These are phyloP conservation scores for Leptodon cayanensis DNA, from an alignment of 2,797 vertebrate species.

Conservation along the genomic window DNA sequence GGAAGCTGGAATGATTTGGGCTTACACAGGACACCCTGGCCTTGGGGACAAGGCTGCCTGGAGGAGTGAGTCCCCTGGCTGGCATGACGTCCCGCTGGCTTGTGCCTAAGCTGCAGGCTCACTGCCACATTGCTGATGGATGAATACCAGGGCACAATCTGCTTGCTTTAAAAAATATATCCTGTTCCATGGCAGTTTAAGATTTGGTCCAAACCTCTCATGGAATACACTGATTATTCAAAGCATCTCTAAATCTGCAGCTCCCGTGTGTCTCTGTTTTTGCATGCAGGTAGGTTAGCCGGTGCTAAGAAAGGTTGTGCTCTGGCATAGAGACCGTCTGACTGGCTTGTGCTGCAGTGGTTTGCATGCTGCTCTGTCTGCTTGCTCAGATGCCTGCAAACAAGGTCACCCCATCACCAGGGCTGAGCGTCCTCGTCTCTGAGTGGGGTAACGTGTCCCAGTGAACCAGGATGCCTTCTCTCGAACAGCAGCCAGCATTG, in stretches of 20 bases:
- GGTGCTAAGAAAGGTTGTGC: background rate
- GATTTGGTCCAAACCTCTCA: background rate
- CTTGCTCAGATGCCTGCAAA: background rate
- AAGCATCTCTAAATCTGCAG: background rate
- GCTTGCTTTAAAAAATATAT: background rate
- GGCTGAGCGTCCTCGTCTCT: background rate
- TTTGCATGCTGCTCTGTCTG: background rate
- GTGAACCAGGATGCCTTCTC: background rate
- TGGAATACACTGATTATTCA: background rate
- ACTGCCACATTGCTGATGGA: background rate
- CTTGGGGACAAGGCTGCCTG: background rate
- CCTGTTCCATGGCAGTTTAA: background rate
- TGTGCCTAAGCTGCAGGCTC: background rate
- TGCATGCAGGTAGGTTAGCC: background rate
- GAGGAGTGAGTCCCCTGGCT: background rate
- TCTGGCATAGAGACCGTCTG: background rate
- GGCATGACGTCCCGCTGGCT: background rate
- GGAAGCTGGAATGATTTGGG: background rate
- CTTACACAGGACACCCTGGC: background rate
- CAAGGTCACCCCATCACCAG: slow-evolving; percentile 1
- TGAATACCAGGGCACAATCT: background rate
- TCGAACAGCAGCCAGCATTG: background rate
- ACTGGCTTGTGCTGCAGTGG: background rate
- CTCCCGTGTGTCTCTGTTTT: background rate
- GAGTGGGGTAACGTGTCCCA: background rate